phyloP scores from a whole-genome alignment of 53 echinoderm and acorn worm genomes.

The Holothuria scabra region DNA sequence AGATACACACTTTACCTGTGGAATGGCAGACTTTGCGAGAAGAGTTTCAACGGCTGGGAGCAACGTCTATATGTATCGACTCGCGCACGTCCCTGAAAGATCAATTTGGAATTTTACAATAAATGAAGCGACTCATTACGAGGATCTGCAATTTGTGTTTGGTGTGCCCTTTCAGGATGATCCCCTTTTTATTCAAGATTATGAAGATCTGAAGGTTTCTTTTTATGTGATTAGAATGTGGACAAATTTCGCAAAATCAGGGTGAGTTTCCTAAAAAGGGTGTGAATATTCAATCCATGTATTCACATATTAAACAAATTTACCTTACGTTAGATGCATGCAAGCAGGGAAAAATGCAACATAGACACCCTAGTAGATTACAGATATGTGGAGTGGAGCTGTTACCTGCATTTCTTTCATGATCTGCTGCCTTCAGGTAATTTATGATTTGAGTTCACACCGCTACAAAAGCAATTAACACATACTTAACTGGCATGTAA shows the following conservation, averaged over 20 bases:
- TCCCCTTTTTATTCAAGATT: not conserved
- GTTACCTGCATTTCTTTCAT: too few relatives aligned
- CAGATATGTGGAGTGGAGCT: too few relatives aligned
- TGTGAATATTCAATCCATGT: too few relatives aligned
- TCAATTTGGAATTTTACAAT: not conserved
- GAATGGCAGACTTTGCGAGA: not conserved
- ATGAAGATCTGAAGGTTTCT: slow-evolving; percentile 22
- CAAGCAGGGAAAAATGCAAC: too few relatives aligned
- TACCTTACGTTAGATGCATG: too few relatives aligned
- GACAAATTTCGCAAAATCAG: slow-evolving; percentile 36
- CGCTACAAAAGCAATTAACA: too few relatives aligned
- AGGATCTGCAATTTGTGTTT: slow-evolving; percentile 33
- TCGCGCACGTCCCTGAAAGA: not conserved
- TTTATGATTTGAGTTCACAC: too few relatives aligned
- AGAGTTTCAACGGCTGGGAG: not conserved
- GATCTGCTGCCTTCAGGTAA: too few relatives aligned
- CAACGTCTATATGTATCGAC: not conserved
- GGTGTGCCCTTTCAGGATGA: slow-evolving; percentile 15
- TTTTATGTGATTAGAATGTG: slow-evolving; percentile 38
- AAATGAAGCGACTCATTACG: slow-evolving; percentile 5
- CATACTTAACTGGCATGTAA: too few relatives aligned
- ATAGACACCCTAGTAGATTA: too few relatives aligned
- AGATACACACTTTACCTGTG: not conserved
- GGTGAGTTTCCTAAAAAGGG: not conserved
- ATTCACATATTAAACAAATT: too few relatives aligned